Conservation (phyloP, 2,113 vertebrate species). For the Phoenicopterus ruber region DNA sequence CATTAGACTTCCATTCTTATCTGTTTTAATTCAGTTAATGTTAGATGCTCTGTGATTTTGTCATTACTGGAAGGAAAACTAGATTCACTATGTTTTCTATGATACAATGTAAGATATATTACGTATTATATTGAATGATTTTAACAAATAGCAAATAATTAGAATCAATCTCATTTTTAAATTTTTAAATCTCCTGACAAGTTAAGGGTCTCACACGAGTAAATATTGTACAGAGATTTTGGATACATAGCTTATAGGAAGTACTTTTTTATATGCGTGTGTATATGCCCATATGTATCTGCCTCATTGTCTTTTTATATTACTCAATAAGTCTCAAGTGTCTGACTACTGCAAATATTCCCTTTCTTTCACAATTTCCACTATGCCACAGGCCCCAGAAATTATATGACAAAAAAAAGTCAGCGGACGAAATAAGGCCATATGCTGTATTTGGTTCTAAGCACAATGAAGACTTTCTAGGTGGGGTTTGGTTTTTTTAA, state of each 20-base stretch:
- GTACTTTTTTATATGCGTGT: not conserved
- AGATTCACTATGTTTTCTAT: not conserved
- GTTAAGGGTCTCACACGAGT: rapidly evolving
- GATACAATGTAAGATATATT: not conserved
- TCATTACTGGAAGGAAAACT: not conserved
- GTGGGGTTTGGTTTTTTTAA: not conserved
- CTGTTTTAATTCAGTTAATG: not conserved
- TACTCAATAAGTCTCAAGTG: not conserved
- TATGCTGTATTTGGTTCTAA: not conserved
- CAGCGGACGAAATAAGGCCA: not conserved
- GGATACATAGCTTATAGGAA: not conserved
- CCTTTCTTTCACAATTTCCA: not conserved
- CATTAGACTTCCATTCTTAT: not conserved
- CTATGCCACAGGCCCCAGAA: not conserved
- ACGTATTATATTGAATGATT: not conserved
- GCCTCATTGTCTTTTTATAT: not conserved
- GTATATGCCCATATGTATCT: not conserved
- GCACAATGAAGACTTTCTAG: not conserved
- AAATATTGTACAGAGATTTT: not conserved
- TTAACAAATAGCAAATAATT: not conserved
- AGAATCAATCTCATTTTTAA: not conserved
- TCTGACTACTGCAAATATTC: not conserved
- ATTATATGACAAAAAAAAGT: not conserved
- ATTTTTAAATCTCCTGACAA: not conserved
- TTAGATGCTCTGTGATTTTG: not conserved